Conservation (phyloP, 2,888 invertebrate genomes). For the Liposcelis brunnea region DNA sequence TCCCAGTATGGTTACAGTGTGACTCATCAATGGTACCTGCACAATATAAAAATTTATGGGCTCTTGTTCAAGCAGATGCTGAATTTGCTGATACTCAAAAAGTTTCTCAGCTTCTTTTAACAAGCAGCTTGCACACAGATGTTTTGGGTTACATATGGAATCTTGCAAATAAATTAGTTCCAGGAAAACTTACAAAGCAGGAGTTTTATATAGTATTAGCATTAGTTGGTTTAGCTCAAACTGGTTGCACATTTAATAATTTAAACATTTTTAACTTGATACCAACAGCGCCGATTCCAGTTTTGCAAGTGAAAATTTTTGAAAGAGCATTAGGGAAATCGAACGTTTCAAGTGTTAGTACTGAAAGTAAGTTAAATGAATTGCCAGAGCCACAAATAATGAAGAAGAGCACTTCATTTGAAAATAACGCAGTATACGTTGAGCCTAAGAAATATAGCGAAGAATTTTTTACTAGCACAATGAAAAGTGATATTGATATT, state of each 20-base stretch:
- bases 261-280: constrained; percentile 24
- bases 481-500: too few relatives aligned
- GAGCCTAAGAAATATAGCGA: too few relatives aligned
- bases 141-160: constrained; percentile 32
- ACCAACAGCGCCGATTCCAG: constrained; percentile 22
- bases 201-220: constrained; percentile 30
- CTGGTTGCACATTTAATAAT: constrained; percentile 24
- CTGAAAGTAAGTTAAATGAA: neutral
- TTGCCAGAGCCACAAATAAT: constrained; percentile 3
- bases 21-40: constrained; percentile 26
- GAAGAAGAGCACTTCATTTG: neutral
- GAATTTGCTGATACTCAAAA: constrained; percentile 25
- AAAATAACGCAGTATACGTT: too few relatives aligned
- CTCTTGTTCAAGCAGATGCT: constrained; percentile 23
- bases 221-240: constrained; percentile 31
- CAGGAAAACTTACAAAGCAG: constrained; percentile 29
- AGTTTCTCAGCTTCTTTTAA: constrained; percentile 28
- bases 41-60: constrained; percentile 29
- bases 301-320: neutral
- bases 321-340: too few relatives aligned
- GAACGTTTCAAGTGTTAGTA: too few relatives aligned
- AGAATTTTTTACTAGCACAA: too few relatives aligned
- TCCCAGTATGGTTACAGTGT: constrained; percentile 27
- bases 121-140: constrained; percentile 30
- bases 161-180: constrained; percentile 29